Evolutionary conservation across 2,888 invertebrate species (phyloP).

Genomic region (Amphimallon solstitiale): DNA sequence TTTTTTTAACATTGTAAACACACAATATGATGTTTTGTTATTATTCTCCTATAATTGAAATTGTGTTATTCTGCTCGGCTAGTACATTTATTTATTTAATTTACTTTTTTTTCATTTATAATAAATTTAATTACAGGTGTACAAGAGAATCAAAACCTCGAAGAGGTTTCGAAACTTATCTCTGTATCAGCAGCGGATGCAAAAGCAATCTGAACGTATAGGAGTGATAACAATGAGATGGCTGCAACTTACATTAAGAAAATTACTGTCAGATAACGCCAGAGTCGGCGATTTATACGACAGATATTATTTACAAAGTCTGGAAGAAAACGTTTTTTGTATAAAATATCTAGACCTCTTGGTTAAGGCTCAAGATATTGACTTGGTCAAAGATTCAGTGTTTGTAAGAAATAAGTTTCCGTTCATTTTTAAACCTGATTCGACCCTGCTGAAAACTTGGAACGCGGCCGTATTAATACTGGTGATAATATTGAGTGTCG

Average conservation of each 20-base stretch:
- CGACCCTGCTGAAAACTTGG: slow-evolving; percentile 47
- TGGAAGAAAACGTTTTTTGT: slow-evolving; percentile 39
- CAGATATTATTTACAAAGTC: slow-evolving; percentile 12
- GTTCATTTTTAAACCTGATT: slow-evolving; percentile 49
- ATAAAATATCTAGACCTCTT: slow-evolving; percentile 41
- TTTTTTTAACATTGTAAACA: no score
- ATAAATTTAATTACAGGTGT: background rate
- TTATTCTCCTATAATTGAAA: no score
- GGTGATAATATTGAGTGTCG: slow-evolving; percentile 24
- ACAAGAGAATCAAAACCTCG: slow-evolving; percentile 1
- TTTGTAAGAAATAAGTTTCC: slow-evolving; percentile 48
- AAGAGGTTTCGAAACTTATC: slow-evolving; percentile 11
- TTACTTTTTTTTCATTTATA: background rate
- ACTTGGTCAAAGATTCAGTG: slow-evolving; percentile 44
- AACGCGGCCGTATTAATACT: slow-evolving; percentile 38
- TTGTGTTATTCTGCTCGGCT: no score
- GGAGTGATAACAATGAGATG: slow-evolving; percentile 41
- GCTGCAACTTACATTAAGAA: slow-evolving; percentile 37
- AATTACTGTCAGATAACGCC: slow-evolving; percentile 11
- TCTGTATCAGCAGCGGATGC: slow-evolving; percentile 5
- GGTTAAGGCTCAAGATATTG: slow-evolving; percentile 42
- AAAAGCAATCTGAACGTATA: slow-evolving; percentile 5
- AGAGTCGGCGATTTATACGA: slow-evolving; percentile 5
- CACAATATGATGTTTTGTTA: no score
- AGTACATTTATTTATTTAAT: background rate